phyloP scores from a whole-genome alignment of 2,113 vertebrate genomes.

The Megaleporinus macrocephalus region DNA sequence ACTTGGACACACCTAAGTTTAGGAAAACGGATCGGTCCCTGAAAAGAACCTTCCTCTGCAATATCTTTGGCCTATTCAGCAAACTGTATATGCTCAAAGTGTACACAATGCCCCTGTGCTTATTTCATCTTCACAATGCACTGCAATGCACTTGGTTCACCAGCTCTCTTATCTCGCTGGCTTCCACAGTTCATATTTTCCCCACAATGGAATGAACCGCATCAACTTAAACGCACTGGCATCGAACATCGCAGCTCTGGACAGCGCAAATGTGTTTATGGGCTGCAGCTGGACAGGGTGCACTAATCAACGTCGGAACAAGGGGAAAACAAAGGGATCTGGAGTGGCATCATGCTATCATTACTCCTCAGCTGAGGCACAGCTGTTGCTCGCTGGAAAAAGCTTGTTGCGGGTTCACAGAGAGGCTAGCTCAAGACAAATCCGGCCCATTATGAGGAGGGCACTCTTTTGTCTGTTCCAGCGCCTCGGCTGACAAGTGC shows the following conservation, averaged over 20 bases:
- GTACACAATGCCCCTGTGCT: background rate
- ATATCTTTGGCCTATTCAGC: background rate
- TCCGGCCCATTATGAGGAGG: conserved; percentile 39
- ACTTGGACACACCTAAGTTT: too few species aligned
- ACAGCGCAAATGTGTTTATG: conserved; percentile 39
- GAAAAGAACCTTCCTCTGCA: background rate
- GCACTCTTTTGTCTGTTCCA: conserved; percentile 59
- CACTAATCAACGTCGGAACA: conserved; percentile 32
- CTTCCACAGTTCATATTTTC: conserved; percentile 9
- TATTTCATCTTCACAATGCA: background rate
- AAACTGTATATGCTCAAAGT: background rate
- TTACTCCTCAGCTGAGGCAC: conserved; percentile 1
- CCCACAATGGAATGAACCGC: background rate
- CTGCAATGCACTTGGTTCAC: background rate
- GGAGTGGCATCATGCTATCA: conserved; percentile 29
- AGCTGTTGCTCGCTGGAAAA: background rate
- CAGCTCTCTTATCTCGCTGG: background rate
- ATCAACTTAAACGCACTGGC: conserved; percentile 14
- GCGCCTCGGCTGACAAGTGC: conserved; percentile 52
- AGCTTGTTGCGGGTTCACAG: conserved; percentile 25
- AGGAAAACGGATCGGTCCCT: background rate
- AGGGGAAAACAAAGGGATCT: conserved; percentile 14
- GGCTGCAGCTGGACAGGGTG: conserved; percentile 6
- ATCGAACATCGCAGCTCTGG: background rate
- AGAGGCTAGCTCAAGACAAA: conserved; percentile 52